phyloP scores from a whole-genome alignment of 2,113 vertebrate species.

The Pipra filicauda region DNA sequence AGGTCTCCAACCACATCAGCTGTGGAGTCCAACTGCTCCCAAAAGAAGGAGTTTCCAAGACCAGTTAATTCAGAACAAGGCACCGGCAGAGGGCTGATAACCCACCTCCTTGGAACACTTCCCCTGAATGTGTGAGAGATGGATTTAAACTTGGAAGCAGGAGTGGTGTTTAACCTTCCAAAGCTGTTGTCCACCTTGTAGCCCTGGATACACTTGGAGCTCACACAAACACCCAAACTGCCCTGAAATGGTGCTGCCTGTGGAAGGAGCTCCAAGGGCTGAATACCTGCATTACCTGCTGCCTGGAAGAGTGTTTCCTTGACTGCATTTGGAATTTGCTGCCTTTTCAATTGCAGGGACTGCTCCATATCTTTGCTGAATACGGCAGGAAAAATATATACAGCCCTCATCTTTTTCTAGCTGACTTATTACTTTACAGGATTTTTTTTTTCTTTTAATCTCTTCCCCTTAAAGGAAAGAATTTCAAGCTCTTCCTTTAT shows the following conservation, averaged over 20 bases:
- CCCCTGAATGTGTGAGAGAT: neutral
- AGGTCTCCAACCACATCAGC: neutral
- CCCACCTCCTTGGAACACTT: neutral
- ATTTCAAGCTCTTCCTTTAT: neutral
- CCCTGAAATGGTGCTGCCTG: neutral
- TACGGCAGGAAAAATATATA: neutral
- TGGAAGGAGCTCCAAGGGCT: neutral
- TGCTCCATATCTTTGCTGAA: neutral
- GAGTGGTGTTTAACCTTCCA: neutral
- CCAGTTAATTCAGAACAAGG: neutral
- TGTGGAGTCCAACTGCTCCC: neutral
- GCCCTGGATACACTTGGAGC: neutral
- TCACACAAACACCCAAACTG: neutral
- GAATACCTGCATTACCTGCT: neutral
- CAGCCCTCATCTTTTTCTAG: neutral
- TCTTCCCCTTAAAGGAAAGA: neutral
- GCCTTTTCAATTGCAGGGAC: neutral
- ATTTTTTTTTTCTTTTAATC: neutral
- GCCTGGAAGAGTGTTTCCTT: neutral
- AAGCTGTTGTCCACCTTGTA: neutral
- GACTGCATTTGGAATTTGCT: neutral
- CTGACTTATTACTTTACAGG: neutral
- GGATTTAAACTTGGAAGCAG: neutral
- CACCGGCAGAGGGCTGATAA: neutral
- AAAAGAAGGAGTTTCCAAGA: neutral